A percentile compares a stretch with the other conserved stretches of the same genome.
These are phyloP conservation scores for Calliphora vicina DNA, from an alignment of 1,140 invertebrate genomes.

Conservation along the genomic window DNA sequence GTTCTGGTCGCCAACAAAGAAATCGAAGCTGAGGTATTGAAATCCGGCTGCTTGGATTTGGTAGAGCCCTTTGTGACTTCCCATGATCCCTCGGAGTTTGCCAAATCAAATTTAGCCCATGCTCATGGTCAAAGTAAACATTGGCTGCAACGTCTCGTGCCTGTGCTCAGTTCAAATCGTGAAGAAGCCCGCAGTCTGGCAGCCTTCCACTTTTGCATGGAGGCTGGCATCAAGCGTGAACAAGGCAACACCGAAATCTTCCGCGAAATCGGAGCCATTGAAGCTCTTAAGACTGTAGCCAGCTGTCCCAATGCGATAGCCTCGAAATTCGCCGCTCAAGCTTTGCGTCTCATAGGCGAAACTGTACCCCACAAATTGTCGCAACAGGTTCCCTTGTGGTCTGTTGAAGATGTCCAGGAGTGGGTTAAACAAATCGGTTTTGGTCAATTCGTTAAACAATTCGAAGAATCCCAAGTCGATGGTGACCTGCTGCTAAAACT, in stretches of 20 bases:
- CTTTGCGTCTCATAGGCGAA: conserved; percentile 93
- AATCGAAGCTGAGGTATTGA: conserved; percentile 94
- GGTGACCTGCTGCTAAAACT: conserved; percentile 96
- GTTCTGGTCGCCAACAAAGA: conserved; percentile 97
- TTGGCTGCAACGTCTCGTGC: conserved; percentile 93
- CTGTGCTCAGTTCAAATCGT: conserved; percentile 93
- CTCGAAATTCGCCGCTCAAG: conserved; percentile 96
- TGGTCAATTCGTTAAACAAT: conserved; percentile 80
- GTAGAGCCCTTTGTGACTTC: conserved; percentile 96
- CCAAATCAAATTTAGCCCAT: conserved; percentile 88
- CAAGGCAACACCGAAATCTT: conserved; percentile 96
- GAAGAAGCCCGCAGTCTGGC: conserved; percentile 96
- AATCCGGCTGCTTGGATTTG: conserved; percentile 93
- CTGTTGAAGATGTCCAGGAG: conserved; percentile 92
- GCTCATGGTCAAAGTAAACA: conserved; percentile 96
- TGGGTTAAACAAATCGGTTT: conserved; percentile 99
- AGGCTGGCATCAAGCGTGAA: conserved; percentile 96
- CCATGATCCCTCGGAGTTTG: conserved; percentile 95
- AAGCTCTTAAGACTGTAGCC: conserved; percentile 94
- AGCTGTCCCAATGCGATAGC: conserved; percentile 98
- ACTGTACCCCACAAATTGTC: conserved; percentile 96
- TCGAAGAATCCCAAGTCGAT: conserved; percentile 92
- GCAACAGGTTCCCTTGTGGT: conserved; percentile 98
- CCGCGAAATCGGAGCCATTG: conserved; percentile 92
- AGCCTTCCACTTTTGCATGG: conserved; percentile 99